phyloP scores from a whole-genome alignment of 2,888 invertebrate species.

The Biston stratarius region DNA sequence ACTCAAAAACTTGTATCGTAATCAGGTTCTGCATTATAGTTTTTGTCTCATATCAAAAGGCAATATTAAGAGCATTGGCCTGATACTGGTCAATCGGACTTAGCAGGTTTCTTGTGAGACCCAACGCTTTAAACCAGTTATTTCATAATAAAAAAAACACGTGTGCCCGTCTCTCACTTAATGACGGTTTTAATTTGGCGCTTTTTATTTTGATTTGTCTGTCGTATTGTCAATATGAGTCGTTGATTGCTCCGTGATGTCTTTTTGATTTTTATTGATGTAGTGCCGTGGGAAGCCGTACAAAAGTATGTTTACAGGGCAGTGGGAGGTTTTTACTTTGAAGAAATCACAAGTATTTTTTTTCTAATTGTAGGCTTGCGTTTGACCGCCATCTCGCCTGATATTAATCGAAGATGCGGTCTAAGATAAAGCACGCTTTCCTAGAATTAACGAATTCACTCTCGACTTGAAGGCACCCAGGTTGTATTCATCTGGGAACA shows the following conservation, averaged over 20 bases:
- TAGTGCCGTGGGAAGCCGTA: slow-evolving; percentile 17
- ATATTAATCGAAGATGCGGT: too few species aligned
- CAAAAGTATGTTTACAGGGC: not conserved
- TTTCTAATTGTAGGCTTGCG: too few species aligned
- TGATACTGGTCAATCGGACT: slow-evolving; percentile 9
- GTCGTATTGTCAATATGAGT: slow-evolving; percentile 21
- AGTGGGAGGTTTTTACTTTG: not conserved
- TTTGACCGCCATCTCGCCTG: too few species aligned
- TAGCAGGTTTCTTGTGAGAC: slow-evolving; percentile 23
- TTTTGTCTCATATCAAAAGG: slow-evolving; percentile 40
- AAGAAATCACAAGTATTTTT: too few species aligned
- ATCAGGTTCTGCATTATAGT: slow-evolving; percentile 37
- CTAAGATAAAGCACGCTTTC: too few species aligned
- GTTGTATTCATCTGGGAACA: too few species aligned
- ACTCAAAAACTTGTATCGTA: slow-evolving; percentile 32
- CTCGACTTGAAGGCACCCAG: too few species aligned
- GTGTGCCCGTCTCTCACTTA: slow-evolving; percentile 21
- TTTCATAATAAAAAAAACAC: slow-evolving; percentile 13
- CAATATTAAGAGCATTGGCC: slow-evolving; percentile 35
- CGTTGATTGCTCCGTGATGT: slow-evolving; percentile 23
- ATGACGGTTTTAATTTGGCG: slow-evolving; percentile 30
- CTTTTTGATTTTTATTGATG: slow-evolving; percentile 26
- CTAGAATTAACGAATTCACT: too few species aligned
- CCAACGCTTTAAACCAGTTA: slow-evolving; percentile 16
- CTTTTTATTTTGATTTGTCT: slow-evolving; percentile 18